Percentiles rank a stretch among this genome's conserved stretches.
Conservation (phyloP, 2,797 vertebrate genomes). For the Ibycter americanus region DNA sequence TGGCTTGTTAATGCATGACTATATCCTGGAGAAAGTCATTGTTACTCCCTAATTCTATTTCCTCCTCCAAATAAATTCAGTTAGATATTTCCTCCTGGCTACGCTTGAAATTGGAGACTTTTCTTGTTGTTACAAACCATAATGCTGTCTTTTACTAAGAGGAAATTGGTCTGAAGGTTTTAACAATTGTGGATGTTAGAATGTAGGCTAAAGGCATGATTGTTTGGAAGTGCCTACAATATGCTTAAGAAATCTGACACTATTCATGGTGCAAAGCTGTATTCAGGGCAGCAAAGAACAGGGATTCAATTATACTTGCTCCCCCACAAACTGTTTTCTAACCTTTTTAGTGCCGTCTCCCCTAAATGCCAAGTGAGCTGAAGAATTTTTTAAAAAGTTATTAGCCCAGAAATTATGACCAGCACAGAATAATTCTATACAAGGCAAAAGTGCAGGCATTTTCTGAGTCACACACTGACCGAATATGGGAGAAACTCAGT, state of each 20-base stretch:
- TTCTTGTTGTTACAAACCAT: constrained; percentile 31
- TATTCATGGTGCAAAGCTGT: not conserved
- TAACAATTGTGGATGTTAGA: constrained; percentile 38
- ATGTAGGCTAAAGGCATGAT: constrained; percentile 17
- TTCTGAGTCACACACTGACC: not conserved
- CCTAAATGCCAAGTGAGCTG: not conserved
- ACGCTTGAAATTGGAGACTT: constrained; percentile 33
- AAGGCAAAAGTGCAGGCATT: not conserved
- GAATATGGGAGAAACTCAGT: not conserved
- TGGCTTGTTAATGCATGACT: constrained; percentile 30
- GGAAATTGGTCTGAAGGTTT: constrained; percentile 34
- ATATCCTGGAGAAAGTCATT: constrained; percentile 26
- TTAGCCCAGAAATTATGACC: not conserved
- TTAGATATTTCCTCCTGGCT: constrained; percentile 39
- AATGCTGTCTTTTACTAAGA: constrained; percentile 10
- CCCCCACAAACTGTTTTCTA: not conserved
- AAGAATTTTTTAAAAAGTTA: not conserved
- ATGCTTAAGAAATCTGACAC: constrained; percentile 38
- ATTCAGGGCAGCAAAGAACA: constrained; percentile 19
- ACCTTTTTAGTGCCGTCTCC: not conserved
- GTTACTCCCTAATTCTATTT: constrained; percentile 48
- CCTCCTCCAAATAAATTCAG: constrained; percentile 45
- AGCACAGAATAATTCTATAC: not conserved
- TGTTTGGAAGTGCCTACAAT: constrained; percentile 18
- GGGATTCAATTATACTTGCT: constrained; percentile 15